These are phyloP conservation scores for Orius insidiosus DNA, from an alignment of 1,140 invertebrate genomes.

Conservation along the genomic window DNA sequence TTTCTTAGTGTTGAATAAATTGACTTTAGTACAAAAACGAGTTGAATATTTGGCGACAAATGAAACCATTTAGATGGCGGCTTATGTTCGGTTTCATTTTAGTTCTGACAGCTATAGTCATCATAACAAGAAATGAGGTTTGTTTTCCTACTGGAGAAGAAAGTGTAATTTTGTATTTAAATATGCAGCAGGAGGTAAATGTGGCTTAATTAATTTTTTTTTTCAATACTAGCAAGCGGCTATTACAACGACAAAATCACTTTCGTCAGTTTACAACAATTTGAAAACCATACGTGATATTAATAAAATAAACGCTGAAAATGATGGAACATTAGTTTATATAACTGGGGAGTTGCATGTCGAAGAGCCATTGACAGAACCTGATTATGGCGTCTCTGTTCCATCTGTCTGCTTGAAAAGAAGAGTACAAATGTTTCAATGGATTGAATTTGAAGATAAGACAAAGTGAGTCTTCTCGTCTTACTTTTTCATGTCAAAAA, in stretches of 20 bases:
- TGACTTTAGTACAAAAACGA: too few relatives aligned
- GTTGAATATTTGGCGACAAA: too few relatives aligned
- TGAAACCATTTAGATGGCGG: too few relatives aligned
- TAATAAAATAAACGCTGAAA: constrained; percentile 28
- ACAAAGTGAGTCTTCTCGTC: constrained; percentile 33
- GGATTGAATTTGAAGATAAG: constrained; percentile 53
- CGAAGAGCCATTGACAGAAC: constrained; percentile 62
- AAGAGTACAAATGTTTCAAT: constrained; percentile 79
- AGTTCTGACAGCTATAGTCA: too few relatives aligned
- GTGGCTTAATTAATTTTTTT: too few relatives aligned
- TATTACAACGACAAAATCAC: not conserved
- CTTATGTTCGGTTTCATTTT: too few relatives aligned
- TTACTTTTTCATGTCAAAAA: too few relatives aligned
- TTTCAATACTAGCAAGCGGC: not conserved
- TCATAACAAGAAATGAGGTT: too few relatives aligned
- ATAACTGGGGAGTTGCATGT: constrained; percentile 50
- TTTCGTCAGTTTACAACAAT: constrained; percentile 4
- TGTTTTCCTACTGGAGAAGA: too few relatives aligned
- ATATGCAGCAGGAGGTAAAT: too few relatives aligned
- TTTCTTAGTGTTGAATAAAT: too few relatives aligned
- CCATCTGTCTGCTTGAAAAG: constrained; percentile 53
- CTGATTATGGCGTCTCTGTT: constrained; percentile 58
- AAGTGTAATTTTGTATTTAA: too few relatives aligned
- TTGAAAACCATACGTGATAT: constrained; percentile 9
- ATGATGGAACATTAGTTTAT: constrained; percentile 59